phyloP scores from a whole-genome alignment of 2,797 vertebrate genomes.

The Ambastaia sidthimunki region DNA sequence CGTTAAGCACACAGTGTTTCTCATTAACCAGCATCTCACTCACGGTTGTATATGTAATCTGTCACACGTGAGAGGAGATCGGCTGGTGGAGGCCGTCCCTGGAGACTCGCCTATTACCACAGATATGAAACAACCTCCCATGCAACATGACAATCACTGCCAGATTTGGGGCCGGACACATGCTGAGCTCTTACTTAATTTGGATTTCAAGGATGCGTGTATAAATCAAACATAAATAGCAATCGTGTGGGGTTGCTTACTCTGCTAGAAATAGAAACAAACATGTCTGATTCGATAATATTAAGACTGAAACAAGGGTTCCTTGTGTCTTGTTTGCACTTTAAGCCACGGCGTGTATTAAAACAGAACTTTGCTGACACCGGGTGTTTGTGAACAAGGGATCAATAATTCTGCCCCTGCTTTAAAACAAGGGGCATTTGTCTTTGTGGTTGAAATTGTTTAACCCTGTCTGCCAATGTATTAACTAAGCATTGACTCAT shows the following conservation, averaged over 20 bases:
- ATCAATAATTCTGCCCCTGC: slow-evolving; percentile 72
- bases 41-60: slow-evolving; percentile 62
- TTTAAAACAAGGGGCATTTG: slow-evolving; percentile 64
- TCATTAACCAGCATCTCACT: slow-evolving; percentile 69
- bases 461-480: slow-evolving; percentile 57
- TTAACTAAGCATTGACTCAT: slow-evolving; percentile 48
- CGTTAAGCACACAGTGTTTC: slow-evolving; percentile 57
- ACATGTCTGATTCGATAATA: neutral
- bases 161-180: slow-evolving; percentile 23
- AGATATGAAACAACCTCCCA: slow-evolving; percentile 56
- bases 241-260: slow-evolving; percentile 29
- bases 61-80: slow-evolving; percentile 63
- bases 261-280: slow-evolving; percentile 24
- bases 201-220: slow-evolving; percentile 33
- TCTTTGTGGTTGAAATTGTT: slow-evolving; percentile 69
- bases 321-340: slow-evolving; percentile 64
- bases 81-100: slow-evolving; percentile 59
- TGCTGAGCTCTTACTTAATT: slow-evolving; percentile 35
- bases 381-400: slow-evolving; percentile 72
- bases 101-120: slow-evolving; percentile 66
- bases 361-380: slow-evolving; percentile 82
- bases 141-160: slow-evolving; percentile 59
- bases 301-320: slow-evolving; percentile 26
- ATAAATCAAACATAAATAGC: slow-evolving; percentile 57
- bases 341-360: slow-evolving; percentile 68